These are phyloP conservation scores for Exocentrus adspersus DNA, from an alignment of 2,888 invertebrate genomes.

Conservation along the genomic window DNA sequence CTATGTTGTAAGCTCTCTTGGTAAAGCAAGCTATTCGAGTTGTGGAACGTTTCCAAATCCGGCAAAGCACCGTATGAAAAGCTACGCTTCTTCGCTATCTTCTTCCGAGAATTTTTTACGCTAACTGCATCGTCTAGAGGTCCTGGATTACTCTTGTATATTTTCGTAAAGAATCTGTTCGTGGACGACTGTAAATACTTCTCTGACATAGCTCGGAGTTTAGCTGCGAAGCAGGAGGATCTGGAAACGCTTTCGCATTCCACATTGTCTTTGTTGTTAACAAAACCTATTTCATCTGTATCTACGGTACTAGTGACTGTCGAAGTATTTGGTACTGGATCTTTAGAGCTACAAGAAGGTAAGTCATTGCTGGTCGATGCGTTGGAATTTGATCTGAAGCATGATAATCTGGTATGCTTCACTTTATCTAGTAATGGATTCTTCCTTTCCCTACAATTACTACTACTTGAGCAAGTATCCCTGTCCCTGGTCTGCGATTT, in stretches of 20 bases:
- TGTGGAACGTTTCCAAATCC: constrained; percentile 76
- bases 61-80: constrained; percentile 81
- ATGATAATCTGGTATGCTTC: constrained; percentile 75
- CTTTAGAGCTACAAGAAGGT: constrained; percentile 43
- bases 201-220: constrained; percentile 78
- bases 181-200: constrained; percentile 77
- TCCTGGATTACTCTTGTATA: constrained; percentile 68
- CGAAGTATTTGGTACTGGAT: constrained; percentile 30
- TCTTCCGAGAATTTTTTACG: constrained; percentile 50
- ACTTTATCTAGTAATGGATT: constrained; percentile 77
- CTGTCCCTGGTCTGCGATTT: constrained; percentile 66
- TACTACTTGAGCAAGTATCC: constrained; percentile 61
- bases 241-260: constrained; percentile 49
- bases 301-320: constrained; percentile 28
- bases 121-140: constrained; percentile 51
- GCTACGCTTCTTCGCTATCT: constrained; percentile 70
- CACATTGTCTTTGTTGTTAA: constrained; percentile 11
- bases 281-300: constrained; percentile 18
- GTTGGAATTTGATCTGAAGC: constrained; percentile 71
- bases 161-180: constrained; percentile 74
- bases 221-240: constrained; percentile 74
- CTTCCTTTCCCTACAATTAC: constrained; percentile 71
- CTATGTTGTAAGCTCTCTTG: constrained; percentile 69
- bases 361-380: constrained; percentile 64
- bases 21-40: constrained; percentile 70